Evolutionary conservation across 1,140 invertebrate species (phyloP), one percentile per base, ranked within the genome.

Genomic region (Papilio dardanus): DNA sequence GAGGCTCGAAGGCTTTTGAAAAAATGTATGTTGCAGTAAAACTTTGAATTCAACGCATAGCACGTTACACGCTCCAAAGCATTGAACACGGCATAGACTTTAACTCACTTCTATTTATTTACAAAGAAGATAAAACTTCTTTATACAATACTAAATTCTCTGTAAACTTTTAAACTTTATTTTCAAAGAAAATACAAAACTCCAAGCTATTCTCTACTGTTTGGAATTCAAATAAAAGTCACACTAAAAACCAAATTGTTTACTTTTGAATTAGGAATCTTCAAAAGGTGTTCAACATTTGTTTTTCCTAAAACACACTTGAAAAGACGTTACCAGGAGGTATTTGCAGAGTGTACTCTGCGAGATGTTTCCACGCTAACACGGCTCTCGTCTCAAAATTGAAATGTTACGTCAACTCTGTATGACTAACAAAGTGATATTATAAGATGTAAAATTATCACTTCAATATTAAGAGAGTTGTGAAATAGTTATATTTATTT

Each of bases 241-340:
- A 2, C 5, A 12, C 12, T 37, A 7, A n/a, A 46, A 46, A 7
- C 42, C 6, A 46, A 46, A 46, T n/a, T 46, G 42, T n/a, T 46
- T 16, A 46, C n/a, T 46, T 46, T 46, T 46, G 42, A 19, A 46
- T n/a, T 46, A 19, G 40, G 40, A 42, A 42, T 42, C 16, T 16
- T 42, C 12, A 42, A 16, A 42, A 16, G 14, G n/a, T n/a, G n/a
- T n/a, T n/a, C n/a, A n/a, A n/a, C 10, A n/a, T 14, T 24, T 37
- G 67, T 69, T 40, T n/a, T 69, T 69, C 3, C 35, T 40, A 7
- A 69, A 40, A 69, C 28, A 42, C 35, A 69, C 33, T 69, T 33
- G 35, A 69, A 69, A 69, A 69, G 31, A 69, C 35, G 67, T 69
- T 69, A 69, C n/a, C 67, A 33, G n/a, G 35, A 69, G 67, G 35